These are phyloP conservation scores for Columba janthina DNA, from an alignment of 2,113 vertebrate genomes.

Conservation along the genomic window DNA sequence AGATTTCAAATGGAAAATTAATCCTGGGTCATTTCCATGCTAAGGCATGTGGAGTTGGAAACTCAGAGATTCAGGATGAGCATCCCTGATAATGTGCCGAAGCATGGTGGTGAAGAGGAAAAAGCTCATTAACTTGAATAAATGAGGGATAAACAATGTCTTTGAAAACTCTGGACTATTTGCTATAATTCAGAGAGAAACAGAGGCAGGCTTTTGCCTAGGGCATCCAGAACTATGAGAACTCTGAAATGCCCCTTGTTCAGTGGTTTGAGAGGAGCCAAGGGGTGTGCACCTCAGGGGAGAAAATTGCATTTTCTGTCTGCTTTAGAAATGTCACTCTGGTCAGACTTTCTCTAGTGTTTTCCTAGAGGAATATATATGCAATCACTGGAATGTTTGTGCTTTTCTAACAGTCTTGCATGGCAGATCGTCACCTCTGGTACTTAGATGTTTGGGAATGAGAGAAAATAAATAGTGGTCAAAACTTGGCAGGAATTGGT, in stretches of 20 bases:
- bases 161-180: not conserved
- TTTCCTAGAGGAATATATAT: not conserved
- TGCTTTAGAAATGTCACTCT: not conserved
- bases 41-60: fast-evolving
- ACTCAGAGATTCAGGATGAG: not conserved
- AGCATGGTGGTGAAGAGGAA: fast-evolving
- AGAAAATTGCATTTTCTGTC: not conserved
- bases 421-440: not conserved
- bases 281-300: not conserved
- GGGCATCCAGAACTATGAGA: not conserved
- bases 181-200: not conserved
- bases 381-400: not conserved
- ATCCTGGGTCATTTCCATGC: not conserved
- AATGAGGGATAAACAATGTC: not conserved
- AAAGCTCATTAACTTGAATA: not conserved
- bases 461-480: conserved; percentile 3
- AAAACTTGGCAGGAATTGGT: not conserved
- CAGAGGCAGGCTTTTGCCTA: not conserved
- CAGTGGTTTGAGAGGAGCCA: not conserved
- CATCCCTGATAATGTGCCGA: not conserved
- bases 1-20: not conserved
- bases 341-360: not conserved
- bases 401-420: conserved; percentile 12
- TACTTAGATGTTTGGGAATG: not conserved
- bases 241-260: not conserved